phyloP scores from a whole-genome alignment of 2,888 invertebrate species.

The Pristionchus arcanus region DNA sequence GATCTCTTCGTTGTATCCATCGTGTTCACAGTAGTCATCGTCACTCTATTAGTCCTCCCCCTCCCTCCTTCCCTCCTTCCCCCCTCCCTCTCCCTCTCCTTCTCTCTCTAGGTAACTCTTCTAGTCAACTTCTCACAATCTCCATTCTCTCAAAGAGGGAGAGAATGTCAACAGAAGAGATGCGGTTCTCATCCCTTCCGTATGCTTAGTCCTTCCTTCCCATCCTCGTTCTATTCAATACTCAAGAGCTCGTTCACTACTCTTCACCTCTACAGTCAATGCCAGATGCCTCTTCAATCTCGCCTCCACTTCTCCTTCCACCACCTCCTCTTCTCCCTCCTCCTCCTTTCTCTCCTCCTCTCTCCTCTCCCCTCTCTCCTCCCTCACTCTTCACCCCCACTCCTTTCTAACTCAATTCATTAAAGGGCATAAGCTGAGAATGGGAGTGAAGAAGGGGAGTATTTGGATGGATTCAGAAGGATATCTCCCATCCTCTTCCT shows the following conservation, averaged over 20 bases:
- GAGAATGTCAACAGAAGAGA: slow-evolving; percentile 36
- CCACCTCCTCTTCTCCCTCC: neutral
- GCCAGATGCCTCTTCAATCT: slow-evolving; percentile 32
- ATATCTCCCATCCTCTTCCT: slow-evolving; percentile 1
- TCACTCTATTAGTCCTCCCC: slow-evolving; percentile 2
- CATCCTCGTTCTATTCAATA: neutral
- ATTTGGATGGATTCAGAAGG: neutral
- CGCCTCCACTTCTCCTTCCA: slow-evolving; percentile 15
- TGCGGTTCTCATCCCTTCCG: slow-evolving; percentile 15
- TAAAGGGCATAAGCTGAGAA: slow-evolving; percentile 33
- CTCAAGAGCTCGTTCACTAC: slow-evolving; percentile 34
- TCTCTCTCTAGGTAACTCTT: slow-evolving; percentile 24
- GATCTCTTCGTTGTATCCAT: neutral
- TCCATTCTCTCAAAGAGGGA: neutral
- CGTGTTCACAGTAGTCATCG: slow-evolving; percentile 10
- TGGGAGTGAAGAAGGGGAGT: slow-evolving; percentile 1
- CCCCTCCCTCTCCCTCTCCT: neutral
- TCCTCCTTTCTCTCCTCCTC: neutral
- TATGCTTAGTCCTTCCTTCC: slow-evolving; percentile 6
- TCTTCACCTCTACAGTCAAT: slow-evolving; percentile 27
- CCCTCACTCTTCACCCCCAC: slow-evolving; percentile 33
- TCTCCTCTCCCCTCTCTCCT: neutral
- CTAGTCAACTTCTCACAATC: slow-evolving; percentile 34
- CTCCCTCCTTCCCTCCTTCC: neutral
- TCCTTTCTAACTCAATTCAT: slow-evolving; percentile 48